Percentiles rank a stretch among this genome's conserved stretches.
These are phyloP conservation scores for Nyctereutes procyonoides DNA, from an alignment of 2,113 vertebrate species.

Conservation along the genomic window DNA sequence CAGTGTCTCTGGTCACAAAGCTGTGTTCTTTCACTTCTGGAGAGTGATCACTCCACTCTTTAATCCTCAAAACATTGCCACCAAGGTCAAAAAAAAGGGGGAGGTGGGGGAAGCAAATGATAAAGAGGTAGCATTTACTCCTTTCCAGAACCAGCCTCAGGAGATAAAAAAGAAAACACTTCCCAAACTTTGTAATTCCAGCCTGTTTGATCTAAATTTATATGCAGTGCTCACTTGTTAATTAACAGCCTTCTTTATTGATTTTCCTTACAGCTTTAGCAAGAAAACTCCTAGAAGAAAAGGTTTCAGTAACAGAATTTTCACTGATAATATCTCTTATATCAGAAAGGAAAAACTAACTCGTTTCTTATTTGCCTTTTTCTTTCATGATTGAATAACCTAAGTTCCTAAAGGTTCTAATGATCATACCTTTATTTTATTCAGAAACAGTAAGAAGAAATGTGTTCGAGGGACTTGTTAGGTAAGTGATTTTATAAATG, in stretches of 20 bases:
- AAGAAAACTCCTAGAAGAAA: neutral
- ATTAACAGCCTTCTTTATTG: neutral
- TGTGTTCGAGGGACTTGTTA: neutral
- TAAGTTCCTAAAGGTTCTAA: neutral
- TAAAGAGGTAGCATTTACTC: neutral
- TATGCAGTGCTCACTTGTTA: neutral
- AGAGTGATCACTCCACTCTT: neutral
- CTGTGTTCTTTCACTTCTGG: neutral
- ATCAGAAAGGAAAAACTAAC: neutral
- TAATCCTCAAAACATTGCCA: neutral
- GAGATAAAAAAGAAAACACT: neutral
- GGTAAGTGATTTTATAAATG: constrained; percentile 17
- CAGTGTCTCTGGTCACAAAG: neutral
- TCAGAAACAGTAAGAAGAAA: neutral
- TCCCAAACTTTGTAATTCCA: neutral
- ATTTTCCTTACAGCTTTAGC: neutral
- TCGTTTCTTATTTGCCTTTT: neutral
- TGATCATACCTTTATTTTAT: neutral
- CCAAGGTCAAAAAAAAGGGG: neutral
- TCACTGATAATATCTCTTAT: neutral
- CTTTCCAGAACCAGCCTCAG: neutral
- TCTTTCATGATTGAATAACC: neutral
- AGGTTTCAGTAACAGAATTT: neutral
- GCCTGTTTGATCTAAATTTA: neutral
- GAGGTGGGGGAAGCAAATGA: neutral